Evolutionary conservation across 2,888 invertebrate species (phyloP).

Genomic region (Cosmopolites sordidus): DNA sequence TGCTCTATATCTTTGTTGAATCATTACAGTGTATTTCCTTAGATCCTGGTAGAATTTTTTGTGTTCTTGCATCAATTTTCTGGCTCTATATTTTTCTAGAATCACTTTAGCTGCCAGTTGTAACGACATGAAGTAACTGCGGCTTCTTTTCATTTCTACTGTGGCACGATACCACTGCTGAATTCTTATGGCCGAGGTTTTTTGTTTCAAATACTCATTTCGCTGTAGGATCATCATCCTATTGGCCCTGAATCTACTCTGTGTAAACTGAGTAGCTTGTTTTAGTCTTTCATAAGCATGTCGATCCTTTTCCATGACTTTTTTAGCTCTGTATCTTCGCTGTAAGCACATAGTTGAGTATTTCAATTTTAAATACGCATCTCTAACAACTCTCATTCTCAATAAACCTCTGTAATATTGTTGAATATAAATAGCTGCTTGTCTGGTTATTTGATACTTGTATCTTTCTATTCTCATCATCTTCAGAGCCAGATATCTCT

Average conservation of each 20-base stretch:
- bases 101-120: slow-evolving; percentile 32
- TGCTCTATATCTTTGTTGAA: slow-evolving; percentile 53
- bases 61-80: slow-evolving; percentile 38
- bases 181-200: slow-evolving; percentile 9
- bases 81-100: slow-evolving; percentile 45
- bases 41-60: slow-evolving; percentile 41
- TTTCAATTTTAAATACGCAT: neutral
- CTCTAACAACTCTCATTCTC: neutral
- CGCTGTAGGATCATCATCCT: slow-evolving; percentile 20
- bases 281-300: slow-evolving; percentile 3
- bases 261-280: slow-evolving; percentile 21
- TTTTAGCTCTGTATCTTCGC: slow-evolving; percentile 38
- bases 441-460: slow-evolving; percentile 27
- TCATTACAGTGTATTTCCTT: slow-evolving; percentile 44
- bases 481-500: slow-evolving; percentile 38
- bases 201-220: slow-evolving; percentile 6
- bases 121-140: slow-evolving; percentile 23
- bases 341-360: neutral
- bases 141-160: slow-evolving; percentile 21
- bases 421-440: slow-evolving; percentile 27
- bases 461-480: slow-evolving; percentile 31
- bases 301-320: slow-evolving; percentile 34
- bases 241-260: slow-evolving; percentile 28
- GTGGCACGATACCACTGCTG: slow-evolving; percentile 10
- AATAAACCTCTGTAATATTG: slow-evolving; percentile 18